Base-by-base conservation (phyloP, 92 coral and sea anemone species). In the Epizoanthus rinbou region DNA sequence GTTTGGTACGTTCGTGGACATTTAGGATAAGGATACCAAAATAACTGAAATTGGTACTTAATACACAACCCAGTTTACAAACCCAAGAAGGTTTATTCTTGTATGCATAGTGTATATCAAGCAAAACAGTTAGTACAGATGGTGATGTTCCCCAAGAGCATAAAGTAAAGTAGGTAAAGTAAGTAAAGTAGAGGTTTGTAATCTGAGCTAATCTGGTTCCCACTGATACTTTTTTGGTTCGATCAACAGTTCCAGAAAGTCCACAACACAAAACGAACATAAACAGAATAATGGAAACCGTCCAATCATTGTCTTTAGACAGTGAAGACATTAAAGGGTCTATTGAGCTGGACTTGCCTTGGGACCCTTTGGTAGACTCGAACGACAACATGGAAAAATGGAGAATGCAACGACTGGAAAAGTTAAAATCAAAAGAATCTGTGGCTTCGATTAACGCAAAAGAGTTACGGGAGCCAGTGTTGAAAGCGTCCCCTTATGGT, bases 291-390 rank as follows among this genome's bases (percentile, higher is more conserved):
- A 53, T 66, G 50, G 78, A 81, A 64, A 22, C 73, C 22, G 10
- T 69, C 52, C 57, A 31, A 41, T 8, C 90, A 5, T 71, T 84
- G 54, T 52, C 47, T 21, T 35, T 88, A 57, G 16, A 53, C 21
- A 73, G 53, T 73, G 96, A 92, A 73, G 88, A 78, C 62, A 76
- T 92, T 50, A 84, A 74, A 35, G 87, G 93, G 64, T 90, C 80
- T 11, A 71, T 97, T 47, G 99, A 97, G 80, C 52, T 94, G 37
- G 89, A 88, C 41, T 64, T 97, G 33, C 91, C 91, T n/a, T 97
- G 99, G 99, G 92, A 97, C 81, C 98, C 99, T 35, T 76, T 97
- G 63, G 89, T 88, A 37, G 37, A 63, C 24, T 80, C 91, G 66
- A 73, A 84, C 18, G 33, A 8, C 18, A 63, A 59, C 43, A 89